These are phyloP conservation scores for Smutsia gigantea DNA, from an alignment of 2,797 vertebrate genomes.

Conservation along the genomic window DNA sequence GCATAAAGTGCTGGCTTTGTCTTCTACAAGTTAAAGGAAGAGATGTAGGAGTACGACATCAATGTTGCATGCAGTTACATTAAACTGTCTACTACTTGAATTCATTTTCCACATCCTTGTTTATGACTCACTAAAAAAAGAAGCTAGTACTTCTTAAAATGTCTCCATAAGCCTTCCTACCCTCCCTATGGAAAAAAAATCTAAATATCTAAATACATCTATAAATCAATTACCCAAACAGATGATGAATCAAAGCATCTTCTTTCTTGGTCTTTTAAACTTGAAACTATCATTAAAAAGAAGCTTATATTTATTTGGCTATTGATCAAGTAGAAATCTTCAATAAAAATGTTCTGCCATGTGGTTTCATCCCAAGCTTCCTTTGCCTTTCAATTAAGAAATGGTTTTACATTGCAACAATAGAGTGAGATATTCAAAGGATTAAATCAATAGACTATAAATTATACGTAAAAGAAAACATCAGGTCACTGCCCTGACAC, in stretches of 20 bases:
- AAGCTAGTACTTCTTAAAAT: conserved; percentile 58
- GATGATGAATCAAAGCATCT: conserved; percentile 50
- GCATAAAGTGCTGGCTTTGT: not conserved
- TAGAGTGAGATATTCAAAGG: conserved; percentile 69
- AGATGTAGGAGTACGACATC: not conserved
- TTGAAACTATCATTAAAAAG: conserved; percentile 74
- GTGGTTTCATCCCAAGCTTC: conserved; percentile 69
- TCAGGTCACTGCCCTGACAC: conserved; percentile 81
- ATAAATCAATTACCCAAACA: conserved; percentile 52
- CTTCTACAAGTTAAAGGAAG: not conserved
- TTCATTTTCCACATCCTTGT: conserved; percentile 52
- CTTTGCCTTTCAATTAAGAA: conserved; percentile 81
- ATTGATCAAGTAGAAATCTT: conserved; percentile 79
- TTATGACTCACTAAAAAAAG: conserved; percentile 58
- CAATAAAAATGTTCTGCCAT: conserved; percentile 79
- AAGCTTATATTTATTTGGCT: conserved; percentile 72
- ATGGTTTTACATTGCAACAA: conserved; percentile 75
- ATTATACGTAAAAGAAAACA: conserved; percentile 83
- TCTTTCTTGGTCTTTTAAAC: conserved; percentile 70
- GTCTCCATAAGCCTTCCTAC: not conserved
- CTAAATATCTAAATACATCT: conserved; percentile 46
- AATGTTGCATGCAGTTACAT: conserved; percentile 38
- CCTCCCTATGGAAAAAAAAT: not conserved
- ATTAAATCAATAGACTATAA: conserved; percentile 85
- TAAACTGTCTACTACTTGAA: conserved; percentile 53